Percentiles rank a stretch among this genome's conserved stretches.
These are phyloP conservation scores for Craseonycteris thonglongyai DNA, from an alignment of 2,113 vertebrate species.

Conservation along the genomic window DNA sequence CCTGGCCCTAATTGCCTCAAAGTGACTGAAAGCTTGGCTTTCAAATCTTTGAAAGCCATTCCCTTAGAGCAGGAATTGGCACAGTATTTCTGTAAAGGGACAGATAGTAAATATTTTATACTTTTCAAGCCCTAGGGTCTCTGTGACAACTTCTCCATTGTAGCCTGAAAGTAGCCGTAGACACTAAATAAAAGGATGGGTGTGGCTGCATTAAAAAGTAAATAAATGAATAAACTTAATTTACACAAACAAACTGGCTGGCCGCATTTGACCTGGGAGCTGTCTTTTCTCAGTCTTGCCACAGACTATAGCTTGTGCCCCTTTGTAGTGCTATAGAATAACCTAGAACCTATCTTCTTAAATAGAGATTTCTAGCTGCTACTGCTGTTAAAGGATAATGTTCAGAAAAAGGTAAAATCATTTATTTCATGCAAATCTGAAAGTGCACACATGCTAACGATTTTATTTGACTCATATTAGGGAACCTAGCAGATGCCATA, in stretches of 20 bases:
- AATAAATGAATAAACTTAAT: no score
- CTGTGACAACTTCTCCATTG: not conserved
- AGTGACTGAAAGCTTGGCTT: not conserved
- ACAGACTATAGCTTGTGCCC: not conserved
- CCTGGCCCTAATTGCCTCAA: not conserved
- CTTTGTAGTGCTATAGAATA: not conserved
- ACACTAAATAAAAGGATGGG: not conserved
- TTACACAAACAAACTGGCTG: not conserved
- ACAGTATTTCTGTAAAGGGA: not conserved
- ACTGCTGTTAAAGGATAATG: not conserved
- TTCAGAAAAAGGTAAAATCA: not conserved
- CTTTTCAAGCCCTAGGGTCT: not conserved
- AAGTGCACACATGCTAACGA: not conserved
- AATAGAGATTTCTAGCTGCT: not conserved
- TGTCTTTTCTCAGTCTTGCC: not conserved
- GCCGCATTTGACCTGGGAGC: not conserved
- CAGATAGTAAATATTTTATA: not conserved
- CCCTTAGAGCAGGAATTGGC: not conserved
- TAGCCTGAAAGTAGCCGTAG: not conserved
- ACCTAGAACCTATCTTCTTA: not conserved
- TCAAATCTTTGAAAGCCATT: not conserved
- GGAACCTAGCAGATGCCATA: not conserved
- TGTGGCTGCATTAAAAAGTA: not conserved
- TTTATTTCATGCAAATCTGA: constrained; percentile 1
- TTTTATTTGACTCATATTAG: constrained; percentile 4